Evolutionary conservation across 92 coral and sea anemone species (phyloP), one percentile per base, ranked within the genome.

Genomic region (Epizoanthus stellaris): DNA sequence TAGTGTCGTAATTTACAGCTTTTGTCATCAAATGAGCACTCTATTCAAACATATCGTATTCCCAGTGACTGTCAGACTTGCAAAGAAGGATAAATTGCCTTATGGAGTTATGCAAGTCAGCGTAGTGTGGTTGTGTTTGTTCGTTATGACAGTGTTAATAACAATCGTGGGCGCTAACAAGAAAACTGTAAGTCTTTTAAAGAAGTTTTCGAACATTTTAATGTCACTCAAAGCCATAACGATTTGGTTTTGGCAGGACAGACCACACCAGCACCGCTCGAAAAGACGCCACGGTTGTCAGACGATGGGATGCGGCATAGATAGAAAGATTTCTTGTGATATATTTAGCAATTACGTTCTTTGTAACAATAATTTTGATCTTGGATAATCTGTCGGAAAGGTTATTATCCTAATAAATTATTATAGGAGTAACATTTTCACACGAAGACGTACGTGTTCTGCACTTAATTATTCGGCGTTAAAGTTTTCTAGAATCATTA

Each of bases 341-440:
- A 64, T 39, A 63, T 40, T 62, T 79, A 63, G 70, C 58, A 40
- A 63, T 63, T 62, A 79, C 72, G 83, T 62, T 62, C 17, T 79
- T 61, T 61, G 65, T 23, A 63, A 20, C 21, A 63, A 79, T 20
- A 58, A 79, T 79, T 73, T 79, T 45, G 71, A 11, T 59, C 69
- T 59, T 59, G 82, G 17, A 60, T 17, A 54, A 40, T 60, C 23
- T 57, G 17, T 49, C 62, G 23, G 12, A 45, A 75, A 59, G 71
- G 83, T 25, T 11, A 43, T 63, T 63, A 4, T 56, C 45, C 72
- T 20, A 77, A 39, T 70, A n/a, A 40, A 52, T 52, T 9, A 52
- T 52, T 11, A 10, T 52, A 52, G 0, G 14, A 9, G 42, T 14
- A 16, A 11, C 14, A 8, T 79, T 20, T 40, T 64, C 7, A 15